A percentile compares a stretch with the other conserved stretches of the same genome.
Evolutionary conservation across 2,113 vertebrate genomes (phyloP).

Genomic region (human (Homo sapiens)): GRCh38 chr3:25589501-25590000

Average conservation of each 20-base stretch:
- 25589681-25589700: background rate
- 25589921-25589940: conserved; percentile 74
- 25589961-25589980: conserved; percentile 57
- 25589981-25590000: conserved; percentile 35
- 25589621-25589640: background rate
- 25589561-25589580: background rate
- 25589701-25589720: background rate
- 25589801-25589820: background rate
- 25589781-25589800: background rate
- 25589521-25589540: background rate
- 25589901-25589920: conserved; percentile 38
- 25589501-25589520: rapidly evolving
- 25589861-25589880: conserved; percentile 61
- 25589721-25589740: background rate
- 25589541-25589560: background rate
- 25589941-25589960: conserved; percentile 74
- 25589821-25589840: conserved; percentile 24
- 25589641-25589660: background rate
- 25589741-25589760: background rate
- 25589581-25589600: background rate
- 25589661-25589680: too few relatives aligned
- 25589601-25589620: background rate
- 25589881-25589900: conserved; percentile 73
- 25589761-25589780: background rate
- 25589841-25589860: background rate